These are phyloP conservation scores for Typhlomys cinereus DNA, from an alignment of 2,113 vertebrate genomes.

Conservation along the genomic window DNA sequence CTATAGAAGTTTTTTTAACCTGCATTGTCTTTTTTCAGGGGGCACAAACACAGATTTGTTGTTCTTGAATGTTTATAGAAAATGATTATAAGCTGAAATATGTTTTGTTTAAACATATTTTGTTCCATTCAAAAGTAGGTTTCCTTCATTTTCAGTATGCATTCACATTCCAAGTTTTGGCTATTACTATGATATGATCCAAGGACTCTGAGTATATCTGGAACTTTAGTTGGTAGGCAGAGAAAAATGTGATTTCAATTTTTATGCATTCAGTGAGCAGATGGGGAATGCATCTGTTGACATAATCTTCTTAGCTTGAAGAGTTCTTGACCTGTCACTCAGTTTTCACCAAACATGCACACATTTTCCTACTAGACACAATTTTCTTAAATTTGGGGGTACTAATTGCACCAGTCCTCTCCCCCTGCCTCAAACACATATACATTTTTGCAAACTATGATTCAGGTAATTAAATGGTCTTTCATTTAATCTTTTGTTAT, in stretches of 20 bases:
- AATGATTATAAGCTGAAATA: not conserved
- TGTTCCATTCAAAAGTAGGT: conserved; percentile 27
- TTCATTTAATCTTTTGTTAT: conserved; percentile 71
- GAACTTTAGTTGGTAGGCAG: conserved; percentile 44
- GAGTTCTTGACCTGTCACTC: conserved; percentile 74
- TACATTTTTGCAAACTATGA: conserved; percentile 59
- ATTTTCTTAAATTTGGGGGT: conserved; percentile 68
- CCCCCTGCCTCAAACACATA: conserved; percentile 14
- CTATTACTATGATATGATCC: not conserved
- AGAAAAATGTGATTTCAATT: conserved; percentile 66
- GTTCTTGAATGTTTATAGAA: not conserved
- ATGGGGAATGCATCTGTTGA: conserved; percentile 76
- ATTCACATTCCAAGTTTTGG: conserved; percentile 25
- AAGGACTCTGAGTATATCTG: conserved; percentile 38
- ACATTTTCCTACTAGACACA: conserved; percentile 64
- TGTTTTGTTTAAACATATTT: not conserved
- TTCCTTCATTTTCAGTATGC: not conserved
- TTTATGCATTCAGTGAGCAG: conserved; percentile 64
- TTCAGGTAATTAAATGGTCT: conserved; percentile 71
- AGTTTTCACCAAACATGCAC: conserved; percentile 71
- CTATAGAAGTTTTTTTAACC: not conserved
- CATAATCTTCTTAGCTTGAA: conserved; percentile 74
- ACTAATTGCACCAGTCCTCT: conserved; percentile 58
- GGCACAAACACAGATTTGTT: not conserved
- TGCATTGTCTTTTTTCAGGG: not conserved